phyloP scores from a whole-genome alignment of 2,888 invertebrate genomes.

The Papilio elwesi region DNA sequence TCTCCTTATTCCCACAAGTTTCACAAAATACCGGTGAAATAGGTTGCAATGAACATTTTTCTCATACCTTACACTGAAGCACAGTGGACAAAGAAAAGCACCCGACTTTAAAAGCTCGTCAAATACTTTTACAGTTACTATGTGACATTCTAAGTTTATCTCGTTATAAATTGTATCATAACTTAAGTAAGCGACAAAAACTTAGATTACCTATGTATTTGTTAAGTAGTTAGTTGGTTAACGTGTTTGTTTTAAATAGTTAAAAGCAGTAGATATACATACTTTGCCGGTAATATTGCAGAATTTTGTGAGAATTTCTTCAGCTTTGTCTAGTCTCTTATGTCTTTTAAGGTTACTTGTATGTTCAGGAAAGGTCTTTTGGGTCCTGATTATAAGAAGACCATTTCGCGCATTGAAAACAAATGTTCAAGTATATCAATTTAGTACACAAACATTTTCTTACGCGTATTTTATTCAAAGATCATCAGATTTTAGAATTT shows the following conservation, averaged over 20 bases:
- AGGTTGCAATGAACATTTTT: not conserved
- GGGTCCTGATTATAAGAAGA: too few relatives aligned
- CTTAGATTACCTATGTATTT: not conserved
- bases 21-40: not conserved
- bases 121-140: conserved; percentile 15
- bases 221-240: not conserved
- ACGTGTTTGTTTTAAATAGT: not conserved
- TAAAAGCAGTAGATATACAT: not conserved
- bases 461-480: too few relatives aligned
- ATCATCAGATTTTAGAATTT: too few relatives aligned
- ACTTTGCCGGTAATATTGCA: not conserved
- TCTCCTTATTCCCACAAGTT: not conserved
- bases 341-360: not conserved
- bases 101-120: conserved; percentile 23
- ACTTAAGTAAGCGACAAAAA: not conserved
- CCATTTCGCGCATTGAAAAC: too few relatives aligned
- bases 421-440: too few relatives aligned
- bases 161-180: conserved; percentile 10
- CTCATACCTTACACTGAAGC: not conserved
- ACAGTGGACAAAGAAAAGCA: conserved; percentile 4
- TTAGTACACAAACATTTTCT: too few relatives aligned
- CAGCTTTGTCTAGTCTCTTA: not conserved
- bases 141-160: conserved; percentile 1
- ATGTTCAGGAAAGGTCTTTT: not conserved
- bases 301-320: not conserved